Evolutionary conservation across 2,888 invertebrate species (phyloP), one percentile per base, ranked within the genome.

Genomic region (Pyralis farinalis): DNA sequence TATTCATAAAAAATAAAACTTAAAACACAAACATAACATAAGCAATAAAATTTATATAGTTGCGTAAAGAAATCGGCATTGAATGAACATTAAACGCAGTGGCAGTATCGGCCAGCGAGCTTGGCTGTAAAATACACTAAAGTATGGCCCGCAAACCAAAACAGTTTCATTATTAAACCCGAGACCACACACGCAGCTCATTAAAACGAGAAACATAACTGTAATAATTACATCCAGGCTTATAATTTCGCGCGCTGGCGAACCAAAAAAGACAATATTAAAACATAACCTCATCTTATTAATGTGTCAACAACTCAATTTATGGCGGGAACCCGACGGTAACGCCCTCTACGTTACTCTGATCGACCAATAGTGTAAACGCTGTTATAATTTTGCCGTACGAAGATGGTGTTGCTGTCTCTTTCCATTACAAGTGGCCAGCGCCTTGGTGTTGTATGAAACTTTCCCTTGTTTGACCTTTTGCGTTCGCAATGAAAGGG

Each of bases 281-380:
- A 80, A 85, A 85, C 84, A 83, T 85, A 85, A 84, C 83, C 79
- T 85, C 70, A 66, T 61, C 82, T 84, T 88, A 87, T 85, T 82
- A 85, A 83, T 78, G 86, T 88, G 88, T 87, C 89, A 88, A 89
- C 89, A 89, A 83, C 89, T 89, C 88, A 88, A 89, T 89, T 89
- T 89, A 89, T 89, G 81, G 88, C 84, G 85, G 78, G 78, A 84
- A 84, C 61, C 47, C 62, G 66, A 57, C 47, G 78, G 82, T 58
- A 63, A 82, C 88, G 88, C 88, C 88, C 82, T 77, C 73, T 68
- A 56, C 73, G 69, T 68, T 66, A 66, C 64, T 63, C 65, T 54
- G 51, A 53, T 62, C 68, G 49, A 50, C 89, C 89, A 89, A 89
- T 88, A 64, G 67, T 56, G 56, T 45, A 49, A 57, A 52, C 46